These are phyloP conservation scores for Macrotis lagotis DNA, from an alignment of 2,113 vertebrate species.

Conservation along the genomic window DNA sequence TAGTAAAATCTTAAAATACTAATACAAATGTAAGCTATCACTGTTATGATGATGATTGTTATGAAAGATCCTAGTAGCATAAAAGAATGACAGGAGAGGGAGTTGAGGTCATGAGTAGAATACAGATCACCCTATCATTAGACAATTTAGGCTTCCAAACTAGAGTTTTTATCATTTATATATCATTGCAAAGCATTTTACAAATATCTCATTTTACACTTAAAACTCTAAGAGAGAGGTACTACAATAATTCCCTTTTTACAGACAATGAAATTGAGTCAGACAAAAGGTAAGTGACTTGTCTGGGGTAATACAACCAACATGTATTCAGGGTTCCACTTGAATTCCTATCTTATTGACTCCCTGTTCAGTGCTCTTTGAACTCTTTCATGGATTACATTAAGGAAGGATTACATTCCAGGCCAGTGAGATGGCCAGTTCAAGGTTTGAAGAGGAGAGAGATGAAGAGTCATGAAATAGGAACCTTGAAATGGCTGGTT, in stretches of 20 bases:
- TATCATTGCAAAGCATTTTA: not conserved
- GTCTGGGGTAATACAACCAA: not conserved
- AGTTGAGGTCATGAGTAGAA: not conserved
- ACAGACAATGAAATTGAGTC: not conserved
- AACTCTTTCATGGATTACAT: too few species aligned
- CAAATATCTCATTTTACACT: not conserved
- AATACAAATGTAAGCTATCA: not conserved
- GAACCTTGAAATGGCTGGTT: not conserved
- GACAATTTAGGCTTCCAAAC: not conserved
- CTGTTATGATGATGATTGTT: not conserved
- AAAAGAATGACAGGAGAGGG: not conserved
- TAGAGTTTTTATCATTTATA: not conserved
- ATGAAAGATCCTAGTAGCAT: not conserved
- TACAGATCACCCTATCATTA: not conserved
- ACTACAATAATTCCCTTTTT: not conserved
- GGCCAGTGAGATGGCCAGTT: not conserved
- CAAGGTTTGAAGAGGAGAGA: not conserved
- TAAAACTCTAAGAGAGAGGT: not conserved
- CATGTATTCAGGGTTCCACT: not conserved
- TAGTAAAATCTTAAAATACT: not conserved
- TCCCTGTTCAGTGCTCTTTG: not conserved
- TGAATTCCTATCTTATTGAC: not conserved
- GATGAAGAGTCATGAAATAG: not conserved
- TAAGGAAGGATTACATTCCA: not conserved
- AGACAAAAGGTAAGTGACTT: not conserved